Conservation (phyloP, 1,140 invertebrate genomes). For the Eciton burchellii region DNA sequence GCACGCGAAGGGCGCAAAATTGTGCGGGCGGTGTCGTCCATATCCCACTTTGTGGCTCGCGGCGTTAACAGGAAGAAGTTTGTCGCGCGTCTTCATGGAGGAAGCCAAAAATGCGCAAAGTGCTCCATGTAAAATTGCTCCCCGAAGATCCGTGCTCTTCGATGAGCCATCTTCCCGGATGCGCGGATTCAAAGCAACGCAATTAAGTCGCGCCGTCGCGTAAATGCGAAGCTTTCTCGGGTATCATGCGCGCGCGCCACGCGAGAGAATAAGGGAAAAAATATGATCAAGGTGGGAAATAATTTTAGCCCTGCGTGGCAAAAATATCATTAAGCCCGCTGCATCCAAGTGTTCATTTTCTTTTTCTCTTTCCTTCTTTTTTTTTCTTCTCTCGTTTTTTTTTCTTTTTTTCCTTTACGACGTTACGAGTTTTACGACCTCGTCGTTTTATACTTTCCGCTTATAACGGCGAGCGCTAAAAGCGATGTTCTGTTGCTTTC, state of each 20-base stretch:
- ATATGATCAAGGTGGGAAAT: background rate
- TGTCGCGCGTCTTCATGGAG: constrained; percentile 42
- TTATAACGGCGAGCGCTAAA: constrained; percentile 15
- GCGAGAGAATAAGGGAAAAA: background rate
- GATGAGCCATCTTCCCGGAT: constrained; percentile 33
- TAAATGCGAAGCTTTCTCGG: background rate
- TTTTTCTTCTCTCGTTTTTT: too few relatives aligned
- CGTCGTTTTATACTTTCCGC: background rate
- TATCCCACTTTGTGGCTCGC: constrained; percentile 31
- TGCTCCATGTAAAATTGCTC: constrained; percentile 40
- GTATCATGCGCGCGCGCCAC: background rate
- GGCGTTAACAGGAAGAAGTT: constrained; percentile 44
- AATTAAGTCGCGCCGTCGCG: background rate
- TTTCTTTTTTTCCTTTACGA: too few relatives aligned
- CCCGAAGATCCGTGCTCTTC: constrained; percentile 22
- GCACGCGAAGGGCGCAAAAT: constrained; percentile 45
- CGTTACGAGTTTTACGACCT: constrained; percentile 19
- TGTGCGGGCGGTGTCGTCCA: constrained; percentile 33
- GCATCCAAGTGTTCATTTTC: background rate
- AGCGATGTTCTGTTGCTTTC: constrained; percentile 15
- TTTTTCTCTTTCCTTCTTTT: too few relatives aligned
- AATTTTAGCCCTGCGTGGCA: background rate
- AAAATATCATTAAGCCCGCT: background rate
- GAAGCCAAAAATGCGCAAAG: constrained; percentile 51
- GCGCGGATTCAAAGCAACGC: constrained; percentile 11